phyloP scores from a whole-genome alignment of 2,888 invertebrate species.

The Hirtodrosophila cameraria region DNA sequence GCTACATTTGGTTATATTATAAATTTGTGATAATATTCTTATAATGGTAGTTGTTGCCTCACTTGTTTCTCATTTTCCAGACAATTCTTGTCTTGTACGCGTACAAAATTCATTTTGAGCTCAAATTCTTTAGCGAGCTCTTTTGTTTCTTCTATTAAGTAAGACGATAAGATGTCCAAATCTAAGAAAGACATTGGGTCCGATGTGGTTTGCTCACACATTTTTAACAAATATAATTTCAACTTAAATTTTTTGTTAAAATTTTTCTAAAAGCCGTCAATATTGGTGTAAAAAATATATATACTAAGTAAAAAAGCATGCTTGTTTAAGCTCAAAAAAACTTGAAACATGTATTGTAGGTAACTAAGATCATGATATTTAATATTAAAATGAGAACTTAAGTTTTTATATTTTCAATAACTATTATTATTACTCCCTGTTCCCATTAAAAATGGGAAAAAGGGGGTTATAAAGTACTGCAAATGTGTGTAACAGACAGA shows the following conservation, averaged over 20 bases:
- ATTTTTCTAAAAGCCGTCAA: background rate
- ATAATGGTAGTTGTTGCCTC: background rate
- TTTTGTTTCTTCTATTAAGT: slow-evolving; percentile 47
- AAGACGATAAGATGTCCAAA: slow-evolving; percentile 50
- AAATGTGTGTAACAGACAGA: too few relatives aligned
- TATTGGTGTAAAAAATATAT: background rate
- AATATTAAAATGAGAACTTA: too few relatives aligned
- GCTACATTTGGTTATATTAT: slow-evolving; percentile 11
- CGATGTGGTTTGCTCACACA: slow-evolving; percentile 27
- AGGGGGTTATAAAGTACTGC: too few relatives aligned
- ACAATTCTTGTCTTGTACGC: slow-evolving; percentile 39
- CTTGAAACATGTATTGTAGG: too few relatives aligned
- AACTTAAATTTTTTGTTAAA: background rate
- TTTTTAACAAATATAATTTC: slow-evolving; percentile 22
- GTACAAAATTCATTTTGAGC: slow-evolving; percentile 43
- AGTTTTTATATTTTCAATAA: too few relatives aligned
- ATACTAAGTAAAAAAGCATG: background rate
- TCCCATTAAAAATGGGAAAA: too few relatives aligned
- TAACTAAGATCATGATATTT: too few relatives aligned
- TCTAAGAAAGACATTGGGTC: slow-evolving; percentile 54
- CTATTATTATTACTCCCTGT: too few relatives aligned
- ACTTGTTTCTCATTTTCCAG: slow-evolving; percentile 44
- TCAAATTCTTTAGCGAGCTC: slow-evolving; percentile 55
- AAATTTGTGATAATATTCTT: too few relatives aligned
- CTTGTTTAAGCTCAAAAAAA: too few relatives aligned